phyloP scores from a whole-genome alignment of 2,888 invertebrate species.

The Hylaea fasciaria region DNA sequence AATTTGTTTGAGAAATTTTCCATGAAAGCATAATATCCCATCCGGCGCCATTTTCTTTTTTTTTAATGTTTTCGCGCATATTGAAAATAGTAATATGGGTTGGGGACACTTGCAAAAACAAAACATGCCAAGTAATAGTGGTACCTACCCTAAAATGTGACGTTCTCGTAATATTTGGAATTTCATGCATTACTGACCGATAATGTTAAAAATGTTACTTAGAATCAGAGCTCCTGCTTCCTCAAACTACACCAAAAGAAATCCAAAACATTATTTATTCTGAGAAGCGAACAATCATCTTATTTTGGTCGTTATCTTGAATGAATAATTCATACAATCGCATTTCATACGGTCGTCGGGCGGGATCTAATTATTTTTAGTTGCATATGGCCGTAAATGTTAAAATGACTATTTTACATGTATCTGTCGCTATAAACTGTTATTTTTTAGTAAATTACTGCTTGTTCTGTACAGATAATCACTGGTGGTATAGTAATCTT shows the following conservation, averaged over 20 bases:
- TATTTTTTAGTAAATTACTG: conserved; percentile 33
- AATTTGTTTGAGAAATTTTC: too few relatives aligned
- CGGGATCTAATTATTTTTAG: conserved; percentile 61
- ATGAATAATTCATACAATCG: conserved; percentile 79
- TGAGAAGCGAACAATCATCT: conserved; percentile 75
- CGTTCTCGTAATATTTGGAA: too few relatives aligned
- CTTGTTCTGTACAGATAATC: not conserved
- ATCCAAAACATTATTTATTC: conserved; percentile 61
- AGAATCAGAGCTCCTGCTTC: conserved; percentile 7
- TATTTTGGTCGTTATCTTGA: conserved; percentile 72
- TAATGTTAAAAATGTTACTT: not conserved
- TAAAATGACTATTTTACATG: conserved; percentile 31
- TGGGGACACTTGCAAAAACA: too few relatives aligned
- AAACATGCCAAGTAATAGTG: too few relatives aligned
- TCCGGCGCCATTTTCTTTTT: too few relatives aligned
- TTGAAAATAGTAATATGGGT: too few relatives aligned
- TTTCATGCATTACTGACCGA: too few relatives aligned
- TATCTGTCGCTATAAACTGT: conserved; percentile 42
- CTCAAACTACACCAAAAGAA: conserved; percentile 45
- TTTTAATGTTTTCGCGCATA: too few relatives aligned
- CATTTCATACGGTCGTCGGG: conserved; percentile 69
- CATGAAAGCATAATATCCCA: too few relatives aligned
- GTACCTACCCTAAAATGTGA: too few relatives aligned
- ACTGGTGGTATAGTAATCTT: not conserved
- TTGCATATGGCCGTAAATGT: conserved; percentile 43